phyloP scores from a whole-genome alignment of 1,140 invertebrate species.

The Pogonus chalceus region DNA sequence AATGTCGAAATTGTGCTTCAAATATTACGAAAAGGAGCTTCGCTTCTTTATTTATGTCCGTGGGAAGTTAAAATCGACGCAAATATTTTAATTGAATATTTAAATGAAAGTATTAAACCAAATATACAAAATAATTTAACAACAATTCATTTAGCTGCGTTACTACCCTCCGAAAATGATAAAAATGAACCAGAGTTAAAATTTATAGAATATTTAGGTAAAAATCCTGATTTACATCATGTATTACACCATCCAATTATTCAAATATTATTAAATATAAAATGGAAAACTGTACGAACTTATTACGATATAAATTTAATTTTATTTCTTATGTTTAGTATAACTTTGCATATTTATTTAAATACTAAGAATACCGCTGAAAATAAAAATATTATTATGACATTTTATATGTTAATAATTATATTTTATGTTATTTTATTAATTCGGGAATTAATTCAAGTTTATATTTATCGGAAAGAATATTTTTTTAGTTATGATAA shows the following conservation, averaged over 20 bases:
- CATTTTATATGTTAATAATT: background rate
- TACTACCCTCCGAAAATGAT: background rate
- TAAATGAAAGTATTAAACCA: conserved; percentile 1
- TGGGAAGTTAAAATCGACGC: background rate
- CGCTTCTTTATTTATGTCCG: background rate
- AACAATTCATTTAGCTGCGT: background rate
- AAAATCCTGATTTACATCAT: background rate
- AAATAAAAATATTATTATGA: background rate
- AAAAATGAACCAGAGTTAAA: background rate
- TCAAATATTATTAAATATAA: background rate
- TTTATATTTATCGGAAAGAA: background rate
- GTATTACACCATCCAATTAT: background rate
- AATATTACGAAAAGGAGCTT: background rate
- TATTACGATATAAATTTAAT: background rate
- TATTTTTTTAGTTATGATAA: background rate
- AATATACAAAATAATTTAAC: background rate
- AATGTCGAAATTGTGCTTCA: background rate
- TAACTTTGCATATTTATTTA: background rate
- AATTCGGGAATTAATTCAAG: background rate
- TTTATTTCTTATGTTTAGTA: background rate
- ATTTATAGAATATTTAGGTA: background rate
- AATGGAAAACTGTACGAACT: conserved; percentile 1
- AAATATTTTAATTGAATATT: background rate
- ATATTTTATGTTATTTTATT: background rate
- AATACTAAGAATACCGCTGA: background rate